Percentiles rank a stretch among this genome's conserved stretches.
phyloP scores from a whole-genome alignment of 2,113 vertebrate genomes.

The Microtus richardsoni region DNA sequence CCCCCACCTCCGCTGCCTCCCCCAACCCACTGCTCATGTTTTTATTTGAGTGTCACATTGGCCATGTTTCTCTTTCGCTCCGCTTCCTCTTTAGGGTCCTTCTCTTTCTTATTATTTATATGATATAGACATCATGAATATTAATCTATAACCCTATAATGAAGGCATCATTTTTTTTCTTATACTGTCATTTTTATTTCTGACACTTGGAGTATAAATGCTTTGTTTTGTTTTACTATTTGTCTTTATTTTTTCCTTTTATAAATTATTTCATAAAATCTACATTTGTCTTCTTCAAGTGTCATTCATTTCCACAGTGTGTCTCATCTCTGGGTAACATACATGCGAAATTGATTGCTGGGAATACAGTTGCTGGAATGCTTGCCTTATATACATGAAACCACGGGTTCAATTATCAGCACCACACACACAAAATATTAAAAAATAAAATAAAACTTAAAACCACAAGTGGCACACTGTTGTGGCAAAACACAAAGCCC shows the following conservation, averaged over 20 bases:
- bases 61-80: conserved; percentile 34
- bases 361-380: not conserved
- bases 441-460: not conserved
- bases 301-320: not conserved
- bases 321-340: not conserved
- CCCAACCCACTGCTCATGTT: not conserved
- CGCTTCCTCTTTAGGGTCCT: not conserved
- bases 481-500: not conserved
- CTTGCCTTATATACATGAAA: not conserved
- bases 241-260: not conserved
- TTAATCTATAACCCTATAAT: not conserved
- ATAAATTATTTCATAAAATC: conserved; percentile 28
- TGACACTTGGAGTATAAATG: not conserved
- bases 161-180: not conserved
- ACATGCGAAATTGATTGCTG: not conserved
- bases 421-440: not conserved
- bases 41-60: not conserved
- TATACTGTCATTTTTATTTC: conserved; percentile 39
- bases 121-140: not conserved
- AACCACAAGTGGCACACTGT: not conserved
- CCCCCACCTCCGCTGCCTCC: not conserved
- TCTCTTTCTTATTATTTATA: conserved; percentile 15
- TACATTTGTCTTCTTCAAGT: not conserved
- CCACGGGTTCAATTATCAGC: not conserved
- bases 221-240: conserved; percentile 1